phyloP scores from a whole-genome alignment of 1,140 invertebrate genomes.

The Xylocopa sonorina region DNA sequence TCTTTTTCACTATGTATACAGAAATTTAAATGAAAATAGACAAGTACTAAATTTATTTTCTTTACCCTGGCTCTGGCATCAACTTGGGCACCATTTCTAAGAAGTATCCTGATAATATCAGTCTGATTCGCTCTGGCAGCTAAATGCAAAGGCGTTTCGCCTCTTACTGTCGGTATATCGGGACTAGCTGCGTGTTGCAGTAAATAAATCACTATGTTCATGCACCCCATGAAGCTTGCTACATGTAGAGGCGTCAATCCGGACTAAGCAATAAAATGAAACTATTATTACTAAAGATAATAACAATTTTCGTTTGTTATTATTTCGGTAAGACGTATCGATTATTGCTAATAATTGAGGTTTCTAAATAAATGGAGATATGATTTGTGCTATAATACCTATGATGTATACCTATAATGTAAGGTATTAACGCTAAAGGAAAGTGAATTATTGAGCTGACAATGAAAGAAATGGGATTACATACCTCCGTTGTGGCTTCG shows the following conservation, averaged over 20 bases:
- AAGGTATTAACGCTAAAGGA: background rate
- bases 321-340: background rate
- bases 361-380: background rate
- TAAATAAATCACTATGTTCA: slow-evolving; percentile 99
- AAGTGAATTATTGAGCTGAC: background rate
- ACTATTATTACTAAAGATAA: slow-evolving; percentile 45
- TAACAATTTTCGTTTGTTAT: slow-evolving; percentile 13
- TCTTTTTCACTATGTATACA: background rate
- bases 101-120: slow-evolving; percentile 96
- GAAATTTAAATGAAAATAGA: slow-evolving; percentile 2
- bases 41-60: slow-evolving; percentile 20
- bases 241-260: slow-evolving; percentile 98
- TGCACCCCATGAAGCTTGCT: slow-evolving; percentile 99
- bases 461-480: slow-evolving; percentile 1
- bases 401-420: slow-evolving; percentile 27
- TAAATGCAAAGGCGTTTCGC: slow-evolving; percentile 98
- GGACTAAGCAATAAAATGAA: slow-evolving; percentile 83
- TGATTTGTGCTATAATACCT: background rate
- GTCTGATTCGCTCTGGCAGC: slow-evolving; percentile 98
- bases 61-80: slow-evolving; percentile 94
- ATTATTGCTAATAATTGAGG: slow-evolving; percentile 1
- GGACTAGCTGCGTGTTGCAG: slow-evolving; percentile 97
- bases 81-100: slow-evolving; percentile 97
- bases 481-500: slow-evolving; percentile 92
- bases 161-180: slow-evolving; percentile 96